Base-by-base conservation (phyloP, 2,113 vertebrate species). In the Indri indri region DNA sequence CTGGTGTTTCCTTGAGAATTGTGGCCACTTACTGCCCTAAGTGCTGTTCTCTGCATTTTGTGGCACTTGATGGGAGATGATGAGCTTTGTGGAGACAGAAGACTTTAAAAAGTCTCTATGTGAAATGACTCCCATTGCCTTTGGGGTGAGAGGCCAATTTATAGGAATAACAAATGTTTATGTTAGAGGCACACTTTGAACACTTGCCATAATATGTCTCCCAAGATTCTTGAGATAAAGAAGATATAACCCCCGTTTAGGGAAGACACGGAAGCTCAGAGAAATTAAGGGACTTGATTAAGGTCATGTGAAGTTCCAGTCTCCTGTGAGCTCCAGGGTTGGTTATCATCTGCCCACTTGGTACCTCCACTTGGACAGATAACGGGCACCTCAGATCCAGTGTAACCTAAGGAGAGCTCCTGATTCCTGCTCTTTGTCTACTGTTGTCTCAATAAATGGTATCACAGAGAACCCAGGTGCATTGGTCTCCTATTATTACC, bases 81-180 rank as follows among this genome's bases (percentile, higher is more conserved):
- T 70, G 88, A 95, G 13, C 50, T 90, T 90, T 88, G 91, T 85
- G 71, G 91, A 40, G 47, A 79, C 6, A 16, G 52, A 79, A 74
- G 74, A 84, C 47, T 87, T 89, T 63, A 59, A 83, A 84, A 84
- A 54, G 27, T 77, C 76, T 74, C 71, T 61, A 54, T 90, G 61
- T 94, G 91, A 90, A 92, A 96, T 94, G 52, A 52, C 50, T 40
- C n/a, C 50, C 27, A 6, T 77, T 86, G 32, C 90, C 66, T 95
- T 88, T 79, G 84, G 85, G 85, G 8, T 59, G 34, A 66, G 63
- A 88, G 59, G 27, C 52, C 3, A 10, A 65, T 65, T 88, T 81
- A 52, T 65, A 61, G 70, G 65, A 84, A 92, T 84, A 94, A 81
- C 84, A 93, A 91, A 90, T 85, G 77, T 22, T 80, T 85, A 16